A percentile compares a stretch with the other conserved stretches of the same genome.
phyloP scores from a whole-genome alignment of 2,888 invertebrate species.

The Barypeithes pellucidus region DNA sequence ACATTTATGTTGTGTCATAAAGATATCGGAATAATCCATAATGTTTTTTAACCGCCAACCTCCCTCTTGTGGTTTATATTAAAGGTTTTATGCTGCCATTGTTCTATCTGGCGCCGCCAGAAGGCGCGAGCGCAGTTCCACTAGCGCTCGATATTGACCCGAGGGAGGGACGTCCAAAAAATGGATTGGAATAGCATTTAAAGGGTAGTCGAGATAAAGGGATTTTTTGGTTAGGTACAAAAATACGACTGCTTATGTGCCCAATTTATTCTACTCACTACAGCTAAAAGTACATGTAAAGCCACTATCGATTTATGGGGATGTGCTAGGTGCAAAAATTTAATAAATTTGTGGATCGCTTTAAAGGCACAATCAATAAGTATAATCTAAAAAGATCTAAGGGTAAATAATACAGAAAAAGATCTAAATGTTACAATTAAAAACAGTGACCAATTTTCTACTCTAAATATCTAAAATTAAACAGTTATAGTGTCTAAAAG shows the following conservation, averaged over 20 bases:
- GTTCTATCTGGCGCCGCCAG: slow-evolving; percentile 12
- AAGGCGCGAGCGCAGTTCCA: slow-evolving; percentile 32
- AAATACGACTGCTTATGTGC: slow-evolving; percentile 39
- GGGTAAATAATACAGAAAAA: slow-evolving; percentile 38
- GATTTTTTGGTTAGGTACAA: slow-evolving; percentile 46
- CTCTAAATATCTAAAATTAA: slow-evolving; percentile 41
- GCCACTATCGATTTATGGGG: slow-evolving; percentile 49
- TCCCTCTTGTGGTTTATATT: slow-evolving; percentile 32
- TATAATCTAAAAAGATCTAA: slow-evolving; percentile 38
- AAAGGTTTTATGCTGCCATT: slow-evolving; percentile 8
- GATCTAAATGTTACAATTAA: slow-evolving; percentile 43
- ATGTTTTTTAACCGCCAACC: slow-evolving; percentile 3
- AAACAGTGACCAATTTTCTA: slow-evolving; percentile 45
- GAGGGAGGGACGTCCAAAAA: slow-evolving; percentile 51
- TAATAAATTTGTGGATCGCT: slow-evolving; percentile 47
- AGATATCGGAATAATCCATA: slow-evolving; percentile 6
- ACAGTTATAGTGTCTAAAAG: slow-evolving; percentile 41
- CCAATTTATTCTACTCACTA: slow-evolving; percentile 58
- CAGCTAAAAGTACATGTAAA: slow-evolving; percentile 56
- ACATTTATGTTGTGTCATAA: background rate
- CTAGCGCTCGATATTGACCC: slow-evolving; percentile 45
- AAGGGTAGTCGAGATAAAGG: slow-evolving; percentile 21
- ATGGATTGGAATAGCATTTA: slow-evolving; percentile 43
- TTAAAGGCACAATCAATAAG: slow-evolving; percentile 55
- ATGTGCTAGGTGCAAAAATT: slow-evolving; percentile 44